phyloP scores from a whole-genome alignment of 2,113 vertebrate genomes.

The Chaenogobius annularis region DNA sequence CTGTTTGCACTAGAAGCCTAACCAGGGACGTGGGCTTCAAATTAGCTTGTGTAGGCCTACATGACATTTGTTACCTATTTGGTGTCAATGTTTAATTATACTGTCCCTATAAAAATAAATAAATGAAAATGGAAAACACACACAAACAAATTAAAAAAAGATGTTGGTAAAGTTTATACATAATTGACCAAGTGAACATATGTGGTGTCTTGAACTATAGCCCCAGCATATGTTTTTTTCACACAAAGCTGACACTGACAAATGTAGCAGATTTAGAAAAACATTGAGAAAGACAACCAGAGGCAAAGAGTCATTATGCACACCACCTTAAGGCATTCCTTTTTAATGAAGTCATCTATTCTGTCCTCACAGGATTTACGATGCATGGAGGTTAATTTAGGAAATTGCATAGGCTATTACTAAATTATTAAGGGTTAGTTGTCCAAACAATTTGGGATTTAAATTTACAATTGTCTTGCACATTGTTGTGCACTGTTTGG shows the following conservation, averaged over 20 bases:
- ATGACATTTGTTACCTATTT: too few species aligned
- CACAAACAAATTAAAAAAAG: not conserved
- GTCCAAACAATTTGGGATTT: not conserved
- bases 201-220: conserved; percentile 17
- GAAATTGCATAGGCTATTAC: not conserved
- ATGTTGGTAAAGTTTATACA: conserved; percentile 14
- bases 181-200: conserved; percentile 36
- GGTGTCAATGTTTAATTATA: too few species aligned
- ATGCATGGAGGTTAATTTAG: not conserved
- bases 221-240: conserved; percentile 9
- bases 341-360: conserved; percentile 37
- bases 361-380: not conserved
- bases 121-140: too few species aligned
- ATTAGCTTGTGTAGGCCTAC: too few species aligned
- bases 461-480: not conserved
- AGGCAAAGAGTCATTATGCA: conserved; percentile 23
- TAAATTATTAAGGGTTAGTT: not conserved
- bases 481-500: too few species aligned
- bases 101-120: too few species aligned
- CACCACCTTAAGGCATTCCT: conserved; percentile 4
- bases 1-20: too few species aligned
- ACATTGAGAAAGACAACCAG: conserved; percentile 46
- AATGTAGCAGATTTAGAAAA: conserved; percentile 37
- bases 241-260: conserved; percentile 41
- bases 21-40: too few species aligned